These are phyloP conservation scores for Punctoribates punctum DNA, from an alignment of 2,888 invertebrate genomes.

Conservation along the genomic window DNA sequence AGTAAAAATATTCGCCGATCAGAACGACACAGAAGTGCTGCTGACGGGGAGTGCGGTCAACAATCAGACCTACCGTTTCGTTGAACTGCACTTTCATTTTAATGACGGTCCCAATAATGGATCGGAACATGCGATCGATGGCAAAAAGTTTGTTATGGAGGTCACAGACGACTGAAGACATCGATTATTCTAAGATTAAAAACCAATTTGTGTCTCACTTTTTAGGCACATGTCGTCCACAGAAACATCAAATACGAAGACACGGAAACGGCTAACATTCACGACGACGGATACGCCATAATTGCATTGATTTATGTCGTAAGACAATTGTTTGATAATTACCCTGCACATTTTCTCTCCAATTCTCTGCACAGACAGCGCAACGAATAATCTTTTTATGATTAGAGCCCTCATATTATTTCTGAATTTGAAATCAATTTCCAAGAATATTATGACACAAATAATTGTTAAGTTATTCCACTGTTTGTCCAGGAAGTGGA, in stretches of 20 bases:
- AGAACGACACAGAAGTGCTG: conserved; percentile 4
- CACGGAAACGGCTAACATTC: conserved; percentile 3
- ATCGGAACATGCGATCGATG: conserved; percentile 42
- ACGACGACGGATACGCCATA: conserved; percentile 36
- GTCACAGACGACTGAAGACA: conserved; percentile 1
- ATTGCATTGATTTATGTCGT: conserved; percentile 27
- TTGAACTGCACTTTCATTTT: conserved; percentile 41
- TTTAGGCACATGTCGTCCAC: conserved; percentile 39
- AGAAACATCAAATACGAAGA: conserved; percentile 36
- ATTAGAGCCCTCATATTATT: too few species aligned
- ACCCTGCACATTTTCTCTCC: too few species aligned
- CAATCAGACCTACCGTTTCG: conserved; percentile 37
- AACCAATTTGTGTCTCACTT: not conserved
- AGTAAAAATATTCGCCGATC: conserved; percentile 14
- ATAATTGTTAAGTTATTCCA: not conserved
- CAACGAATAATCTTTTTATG: too few species aligned
- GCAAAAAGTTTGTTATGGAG: conserved; percentile 40
- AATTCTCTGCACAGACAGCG: too few species aligned
- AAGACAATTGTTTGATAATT: not conserved
- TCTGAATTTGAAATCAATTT: too few species aligned
- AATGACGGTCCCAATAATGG: conserved; percentile 34
- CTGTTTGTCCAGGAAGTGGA: conserved; percentile 17
- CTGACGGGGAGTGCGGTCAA: conserved; percentile 17
- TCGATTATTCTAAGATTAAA: not conserved
- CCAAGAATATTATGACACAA: too few species aligned